Conservation (phyloP, 2,797 vertebrate species). For the Bufotes viridis region DNA sequence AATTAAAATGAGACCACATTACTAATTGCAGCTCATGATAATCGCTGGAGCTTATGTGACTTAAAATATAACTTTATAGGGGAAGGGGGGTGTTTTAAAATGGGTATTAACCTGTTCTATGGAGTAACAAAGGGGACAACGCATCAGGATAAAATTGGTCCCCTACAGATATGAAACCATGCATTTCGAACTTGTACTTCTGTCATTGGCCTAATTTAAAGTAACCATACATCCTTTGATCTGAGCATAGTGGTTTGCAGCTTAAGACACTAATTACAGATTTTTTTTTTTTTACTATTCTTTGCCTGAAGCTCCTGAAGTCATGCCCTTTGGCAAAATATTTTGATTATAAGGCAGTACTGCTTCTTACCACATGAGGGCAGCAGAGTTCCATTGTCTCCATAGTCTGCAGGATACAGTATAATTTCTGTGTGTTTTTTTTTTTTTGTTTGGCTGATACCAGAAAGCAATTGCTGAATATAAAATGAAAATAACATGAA, state of each 20-base stretch:
- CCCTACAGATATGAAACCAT: background rate
- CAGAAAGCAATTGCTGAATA: background rate
- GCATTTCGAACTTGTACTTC: background rate
- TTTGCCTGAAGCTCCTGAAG: background rate
- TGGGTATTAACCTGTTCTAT: background rate
- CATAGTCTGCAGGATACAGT: background rate
- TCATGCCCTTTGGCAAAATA: background rate
- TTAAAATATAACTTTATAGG: background rate
- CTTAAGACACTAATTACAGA: background rate
- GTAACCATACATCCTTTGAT: background rate
- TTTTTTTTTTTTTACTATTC: background rate
- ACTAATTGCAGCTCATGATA: background rate
- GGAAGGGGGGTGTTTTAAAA: background rate
- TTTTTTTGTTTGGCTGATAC: background rate
- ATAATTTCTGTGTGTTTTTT: background rate
- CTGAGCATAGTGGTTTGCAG: background rate
- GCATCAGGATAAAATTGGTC: background rate
- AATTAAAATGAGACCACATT: background rate
- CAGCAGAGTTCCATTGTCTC: constrained; percentile 27
- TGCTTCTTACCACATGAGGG: constrained; percentile 19
- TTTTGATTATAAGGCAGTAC: constrained; percentile 1
- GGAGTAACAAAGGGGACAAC: background rate
- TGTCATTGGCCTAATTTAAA: background rate
- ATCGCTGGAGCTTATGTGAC: background rate
- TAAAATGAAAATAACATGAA: background rate